Evolutionary conservation across 2,888 invertebrate genomes (phyloP).

Genomic region (Trissoscelio sp.): DNA sequence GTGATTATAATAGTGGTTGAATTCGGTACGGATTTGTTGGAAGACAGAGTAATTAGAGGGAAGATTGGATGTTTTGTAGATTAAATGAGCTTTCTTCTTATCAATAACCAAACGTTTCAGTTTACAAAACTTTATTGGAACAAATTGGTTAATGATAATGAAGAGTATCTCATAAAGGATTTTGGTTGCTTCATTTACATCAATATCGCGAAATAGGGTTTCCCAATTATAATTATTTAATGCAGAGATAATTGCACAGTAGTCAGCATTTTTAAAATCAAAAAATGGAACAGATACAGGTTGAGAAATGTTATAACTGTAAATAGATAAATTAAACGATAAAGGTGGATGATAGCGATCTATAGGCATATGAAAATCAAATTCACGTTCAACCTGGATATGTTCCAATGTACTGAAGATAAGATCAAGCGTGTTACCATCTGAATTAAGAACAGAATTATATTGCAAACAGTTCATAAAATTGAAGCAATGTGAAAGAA

Average conservation of each 20-base stretch:
- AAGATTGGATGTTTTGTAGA: background rate
- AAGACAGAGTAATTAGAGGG: background rate
- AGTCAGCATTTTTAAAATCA: no score
- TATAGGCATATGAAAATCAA: background rate
- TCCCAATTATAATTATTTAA: no score
- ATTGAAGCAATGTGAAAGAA: background rate
- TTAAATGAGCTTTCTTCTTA: background rate
- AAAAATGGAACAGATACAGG: no score
- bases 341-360: background rate
- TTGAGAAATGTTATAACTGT: no score
- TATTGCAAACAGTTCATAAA: background rate
- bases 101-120: background rate
- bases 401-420: background rate
- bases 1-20: background rate
- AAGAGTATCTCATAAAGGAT: no score
- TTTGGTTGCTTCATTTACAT: background rate
- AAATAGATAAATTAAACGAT: background rate
- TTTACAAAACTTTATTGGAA: background rate
- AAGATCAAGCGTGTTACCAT: background rate
- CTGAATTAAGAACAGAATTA: background rate
- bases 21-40: background rate
- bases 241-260: no score
- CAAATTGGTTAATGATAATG: no score
- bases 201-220: background rate
- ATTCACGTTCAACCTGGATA: background rate